These are phyloP conservation scores for Elysia chlorotica DNA, from an alignment of 1,140 invertebrate species.

Conservation along the genomic window DNA sequence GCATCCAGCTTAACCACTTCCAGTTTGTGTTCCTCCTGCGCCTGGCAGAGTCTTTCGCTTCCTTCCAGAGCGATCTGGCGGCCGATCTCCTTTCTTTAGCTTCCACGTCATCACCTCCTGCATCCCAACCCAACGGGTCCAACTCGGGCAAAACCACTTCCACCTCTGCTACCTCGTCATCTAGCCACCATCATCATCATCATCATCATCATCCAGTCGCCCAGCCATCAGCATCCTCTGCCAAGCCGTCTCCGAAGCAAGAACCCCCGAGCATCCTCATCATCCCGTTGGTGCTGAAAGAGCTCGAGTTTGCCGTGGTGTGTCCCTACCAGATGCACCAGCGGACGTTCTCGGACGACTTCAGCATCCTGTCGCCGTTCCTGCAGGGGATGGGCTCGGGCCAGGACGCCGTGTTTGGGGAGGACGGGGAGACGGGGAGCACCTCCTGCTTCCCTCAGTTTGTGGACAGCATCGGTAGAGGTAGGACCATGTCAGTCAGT, in stretches of 20 bases:
- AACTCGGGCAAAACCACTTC: not conserved
- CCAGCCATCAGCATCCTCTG: no score
- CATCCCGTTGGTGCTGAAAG: conserved; percentile 77
- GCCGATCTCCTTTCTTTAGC: conserved; percentile 73
- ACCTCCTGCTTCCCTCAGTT: conserved; percentile 7
- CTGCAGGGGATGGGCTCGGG: conserved; percentile 7
- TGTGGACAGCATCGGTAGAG: conserved; percentile 9
- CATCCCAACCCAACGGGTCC: conserved; percentile 4
- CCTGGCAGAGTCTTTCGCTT: conserved; percentile 79
- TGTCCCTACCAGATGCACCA: conserved; percentile 66
- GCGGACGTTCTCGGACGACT: conserved; percentile 37
- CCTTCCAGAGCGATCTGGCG: conserved; percentile 68
- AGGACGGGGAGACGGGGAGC: not conserved
- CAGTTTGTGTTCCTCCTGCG: conserved; percentile 88
- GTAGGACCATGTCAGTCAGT: no score
- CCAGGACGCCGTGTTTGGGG: conserved; percentile 18
- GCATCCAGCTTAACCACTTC: conserved; percentile 76
- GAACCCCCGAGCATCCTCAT: conserved; percentile 24
- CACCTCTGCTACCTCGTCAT: no score
- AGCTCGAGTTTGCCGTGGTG: conserved; percentile 85
- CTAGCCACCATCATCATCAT: no score
- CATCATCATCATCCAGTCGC: no score
- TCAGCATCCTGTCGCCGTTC: conserved; percentile 27
- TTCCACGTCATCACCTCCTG: conserved; percentile 19
- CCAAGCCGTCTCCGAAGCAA: not conserved